Evolutionary conservation across 2,888 invertebrate genomes (phyloP).

Genomic region (Noctua janthe): DNA sequence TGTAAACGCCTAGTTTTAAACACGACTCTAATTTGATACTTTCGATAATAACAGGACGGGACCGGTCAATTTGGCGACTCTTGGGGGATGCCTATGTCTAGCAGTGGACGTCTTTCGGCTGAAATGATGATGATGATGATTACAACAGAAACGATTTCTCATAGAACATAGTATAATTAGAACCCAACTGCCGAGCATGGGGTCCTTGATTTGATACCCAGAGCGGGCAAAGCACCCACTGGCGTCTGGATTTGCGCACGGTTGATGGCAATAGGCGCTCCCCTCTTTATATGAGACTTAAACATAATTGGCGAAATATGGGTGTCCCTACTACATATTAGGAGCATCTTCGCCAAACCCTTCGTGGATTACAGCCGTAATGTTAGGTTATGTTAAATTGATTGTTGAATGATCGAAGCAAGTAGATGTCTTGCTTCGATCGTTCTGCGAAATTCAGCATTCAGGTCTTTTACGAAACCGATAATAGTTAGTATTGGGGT

Average conservation of each 20-base stretch:
- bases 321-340: not conserved
- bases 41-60: no score
- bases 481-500: not conserved
- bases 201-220: not conserved
- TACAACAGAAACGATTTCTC: no score
- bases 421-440: no score
- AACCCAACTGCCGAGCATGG: not conserved
- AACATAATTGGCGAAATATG: not conserved
- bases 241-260: not conserved
- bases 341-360: not conserved
- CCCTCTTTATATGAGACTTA: not conserved
- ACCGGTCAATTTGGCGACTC: no score
- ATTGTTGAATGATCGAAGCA: not conserved
- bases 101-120: no score
- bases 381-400: not conserved
- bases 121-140: no score
- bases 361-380: not conserved
- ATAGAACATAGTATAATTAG: not conserved
- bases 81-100: no score
- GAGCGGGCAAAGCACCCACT: not conserved
- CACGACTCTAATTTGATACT: not conserved
- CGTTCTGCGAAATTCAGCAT: not conserved
- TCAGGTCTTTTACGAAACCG: not conserved
- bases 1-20: not conserved
- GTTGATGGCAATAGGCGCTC: not conserved